Conservation (phyloP, 2,888 invertebrate genomes). For the Volucella zonaria region DNA sequence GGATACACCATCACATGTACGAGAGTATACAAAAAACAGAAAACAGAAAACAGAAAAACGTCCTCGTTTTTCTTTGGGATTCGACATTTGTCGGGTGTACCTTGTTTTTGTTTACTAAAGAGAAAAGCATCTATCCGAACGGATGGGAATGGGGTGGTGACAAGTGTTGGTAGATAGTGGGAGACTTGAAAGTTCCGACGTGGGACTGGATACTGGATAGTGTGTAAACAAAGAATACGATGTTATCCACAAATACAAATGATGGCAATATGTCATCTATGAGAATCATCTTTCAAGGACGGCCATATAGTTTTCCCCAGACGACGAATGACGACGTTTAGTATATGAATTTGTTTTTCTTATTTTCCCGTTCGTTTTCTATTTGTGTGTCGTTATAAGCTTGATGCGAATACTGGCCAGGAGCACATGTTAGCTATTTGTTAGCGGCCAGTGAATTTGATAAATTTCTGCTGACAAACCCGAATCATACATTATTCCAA, state of each 20-base stretch:
- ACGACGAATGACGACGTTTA: constrained; percentile 50
- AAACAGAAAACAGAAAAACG: constrained; percentile 40
- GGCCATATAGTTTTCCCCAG: constrained; percentile 70
- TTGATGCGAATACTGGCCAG: constrained; percentile 59
- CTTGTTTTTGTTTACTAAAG: constrained; percentile 65
- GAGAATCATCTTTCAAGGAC: constrained; percentile 73
- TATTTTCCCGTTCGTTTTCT: constrained; percentile 36
- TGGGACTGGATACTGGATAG: constrained; percentile 42
- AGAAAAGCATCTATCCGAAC: constrained; percentile 23
- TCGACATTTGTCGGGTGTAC: constrained; percentile 46
- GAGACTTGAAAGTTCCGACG: constrained; percentile 43
- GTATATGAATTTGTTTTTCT: constrained; percentile 57
- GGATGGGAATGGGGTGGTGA: neutral
- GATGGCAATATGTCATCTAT: constrained; percentile 75
- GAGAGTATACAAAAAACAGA: constrained; percentile 4
- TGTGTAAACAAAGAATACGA: constrained; percentile 72
- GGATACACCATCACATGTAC: constrained; percentile 49
- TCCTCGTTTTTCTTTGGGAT: constrained; percentile 53
- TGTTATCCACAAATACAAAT: constrained; percentile 75
- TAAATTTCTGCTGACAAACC: constrained; percentile 74
- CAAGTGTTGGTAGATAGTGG: constrained; percentile 16
- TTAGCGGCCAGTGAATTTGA: constrained; percentile 69
- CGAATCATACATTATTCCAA: constrained; percentile 40
- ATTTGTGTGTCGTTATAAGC: constrained; percentile 60
- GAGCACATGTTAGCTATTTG: constrained; percentile 72